These are phyloP conservation scores for Rhopalosiphum padi DNA, from an alignment of 1,140 invertebrate species.

Conservation along the genomic window DNA sequence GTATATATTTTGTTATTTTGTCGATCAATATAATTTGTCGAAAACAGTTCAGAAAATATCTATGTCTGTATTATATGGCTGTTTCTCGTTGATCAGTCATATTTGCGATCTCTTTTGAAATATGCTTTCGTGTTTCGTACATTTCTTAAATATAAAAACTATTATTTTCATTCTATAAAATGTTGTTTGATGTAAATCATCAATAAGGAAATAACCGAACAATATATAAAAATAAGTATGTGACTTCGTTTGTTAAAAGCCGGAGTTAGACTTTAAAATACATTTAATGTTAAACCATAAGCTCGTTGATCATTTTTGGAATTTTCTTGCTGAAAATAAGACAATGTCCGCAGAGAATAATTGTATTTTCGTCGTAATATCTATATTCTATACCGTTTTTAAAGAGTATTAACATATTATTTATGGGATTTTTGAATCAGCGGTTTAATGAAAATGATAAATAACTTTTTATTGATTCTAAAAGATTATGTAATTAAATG, in stretches of 20 bases:
- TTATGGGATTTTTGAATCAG: background rate
- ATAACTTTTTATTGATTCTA: background rate
- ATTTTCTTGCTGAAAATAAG: slow-evolving; percentile 21
- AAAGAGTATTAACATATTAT: background rate
- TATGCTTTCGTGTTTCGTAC: background rate
- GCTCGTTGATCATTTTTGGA: background rate
- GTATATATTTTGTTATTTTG: background rate
- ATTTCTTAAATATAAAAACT: background rate
- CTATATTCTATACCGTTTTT: background rate
- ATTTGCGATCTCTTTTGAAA: background rate
- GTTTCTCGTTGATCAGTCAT: background rate
- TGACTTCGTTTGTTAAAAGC: background rate
- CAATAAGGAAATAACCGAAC: background rate
- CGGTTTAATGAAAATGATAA: background rate
- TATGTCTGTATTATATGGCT: background rate
- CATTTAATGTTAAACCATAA: background rate
- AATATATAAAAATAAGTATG: background rate
- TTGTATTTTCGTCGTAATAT: background rate
- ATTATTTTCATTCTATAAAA: background rate
- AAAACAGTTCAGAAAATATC: background rate
- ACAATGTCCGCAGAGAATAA: background rate
- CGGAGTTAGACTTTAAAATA: background rate
- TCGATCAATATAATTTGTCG: background rate
- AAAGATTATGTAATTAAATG: background rate
- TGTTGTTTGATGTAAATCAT: background rate